These are phyloP conservation scores for Sciaenops ocellatus DNA, from an alignment of 2,797 vertebrate species.

Conservation along the genomic window DNA sequence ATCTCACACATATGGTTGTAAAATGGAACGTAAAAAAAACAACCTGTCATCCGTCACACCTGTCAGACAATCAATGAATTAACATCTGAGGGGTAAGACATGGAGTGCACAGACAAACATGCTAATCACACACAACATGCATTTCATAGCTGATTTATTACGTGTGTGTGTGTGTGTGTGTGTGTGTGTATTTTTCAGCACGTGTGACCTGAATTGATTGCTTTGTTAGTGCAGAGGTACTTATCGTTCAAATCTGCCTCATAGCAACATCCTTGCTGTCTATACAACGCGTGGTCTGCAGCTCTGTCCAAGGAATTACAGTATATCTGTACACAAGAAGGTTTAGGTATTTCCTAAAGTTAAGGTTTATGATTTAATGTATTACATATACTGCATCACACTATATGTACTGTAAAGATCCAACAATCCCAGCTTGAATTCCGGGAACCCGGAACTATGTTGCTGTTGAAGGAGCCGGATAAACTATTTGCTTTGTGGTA, in stretches of 20 bases:
- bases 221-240: slow-evolving; percentile 44
- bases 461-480: too few relatives aligned
- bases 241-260: slow-evolving; percentile 29
- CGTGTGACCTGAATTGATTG: slow-evolving; percentile 51
- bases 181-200: slow-evolving; percentile 6
- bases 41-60: slow-evolving; percentile 22
- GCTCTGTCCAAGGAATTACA: not conserved
- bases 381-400: too few relatives aligned
- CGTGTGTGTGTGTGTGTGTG: not conserved
- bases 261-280: slow-evolving; percentile 39
- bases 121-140: slow-evolving; percentile 57
- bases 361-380: too few relatives aligned
- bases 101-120: slow-evolving; percentile 44
- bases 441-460: too few relatives aligned
- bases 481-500: too few relatives aligned
- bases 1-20: slow-evolving; percentile 18
- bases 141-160: slow-evolving; percentile 49
- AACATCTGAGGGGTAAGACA: slow-evolving; percentile 56
- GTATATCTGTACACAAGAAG: not conserved
- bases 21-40: slow-evolving; percentile 8
- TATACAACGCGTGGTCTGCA: not conserved
- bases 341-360: too few relatives aligned
- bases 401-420: too few relatives aligned
- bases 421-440: too few relatives aligned
- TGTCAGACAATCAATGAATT: slow-evolving; percentile 43